Percentiles rank a stretch among this genome's conserved stretches.
Evolutionary conservation across 2,888 invertebrate species (phyloP).

Genomic region (Diplazon laetatorius): DNA sequence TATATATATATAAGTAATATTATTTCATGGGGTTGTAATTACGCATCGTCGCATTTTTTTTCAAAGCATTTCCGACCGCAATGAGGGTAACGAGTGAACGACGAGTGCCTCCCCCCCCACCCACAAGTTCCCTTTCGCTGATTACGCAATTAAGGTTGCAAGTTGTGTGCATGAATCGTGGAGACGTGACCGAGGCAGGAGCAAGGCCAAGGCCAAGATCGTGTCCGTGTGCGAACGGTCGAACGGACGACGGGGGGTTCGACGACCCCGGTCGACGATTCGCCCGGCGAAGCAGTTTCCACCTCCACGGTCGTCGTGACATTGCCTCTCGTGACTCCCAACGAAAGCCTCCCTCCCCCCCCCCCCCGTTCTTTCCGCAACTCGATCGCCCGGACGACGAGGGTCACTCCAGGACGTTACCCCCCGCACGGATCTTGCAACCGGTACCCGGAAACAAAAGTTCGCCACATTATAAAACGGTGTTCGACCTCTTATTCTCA

Average conservation of each 20-base stretch:
- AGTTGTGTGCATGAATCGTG: conserved; percentile 43
- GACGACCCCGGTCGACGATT: conserved; percentile 16
- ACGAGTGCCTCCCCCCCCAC: too few species aligned
- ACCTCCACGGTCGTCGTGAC: neutral
- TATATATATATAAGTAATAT: too few species aligned
- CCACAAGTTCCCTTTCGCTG: conserved; percentile 18
- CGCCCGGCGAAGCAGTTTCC: neutral
- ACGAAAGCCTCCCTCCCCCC: too few species aligned
- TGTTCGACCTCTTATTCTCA: too few species aligned
- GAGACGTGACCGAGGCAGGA: conserved; percentile 46
- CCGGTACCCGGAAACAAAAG: too few species aligned
- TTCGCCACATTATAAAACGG: too few species aligned
- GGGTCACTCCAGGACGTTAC: conserved; percentile 75
- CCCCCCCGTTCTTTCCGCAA: conserved; percentile 10
- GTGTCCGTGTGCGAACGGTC: neutral
- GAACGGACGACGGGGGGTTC: conserved; percentile 25
- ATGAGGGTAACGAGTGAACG: too few species aligned
- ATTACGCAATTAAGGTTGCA: conserved; percentile 45
- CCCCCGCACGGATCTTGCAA: conserved; percentile 59
- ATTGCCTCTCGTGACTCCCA: neutral
- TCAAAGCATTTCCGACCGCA: too few species aligned
- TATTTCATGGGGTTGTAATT: too few species aligned
- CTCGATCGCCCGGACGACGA: conserved; percentile 54
- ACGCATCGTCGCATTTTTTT: too few species aligned
- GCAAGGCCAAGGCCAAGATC: conserved; percentile 73